Percentiles rank a stretch among this genome's conserved stretches.
Evolutionary conservation across 2,888 invertebrate genomes (phyloP).

Genomic region (Cylindroiulus punctatus): DNA sequence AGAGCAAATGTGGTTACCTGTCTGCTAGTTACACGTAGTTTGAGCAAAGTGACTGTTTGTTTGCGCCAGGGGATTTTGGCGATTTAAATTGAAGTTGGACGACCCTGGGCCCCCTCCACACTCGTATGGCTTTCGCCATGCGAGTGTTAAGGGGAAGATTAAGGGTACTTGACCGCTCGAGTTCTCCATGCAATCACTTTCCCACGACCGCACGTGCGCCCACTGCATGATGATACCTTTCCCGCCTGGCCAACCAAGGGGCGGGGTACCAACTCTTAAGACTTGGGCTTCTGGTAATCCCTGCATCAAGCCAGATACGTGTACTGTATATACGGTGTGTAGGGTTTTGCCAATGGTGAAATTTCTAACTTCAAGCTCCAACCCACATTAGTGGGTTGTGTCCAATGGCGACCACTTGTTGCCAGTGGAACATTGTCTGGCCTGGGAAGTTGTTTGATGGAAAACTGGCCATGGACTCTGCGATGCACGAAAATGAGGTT

Average conservation of each 20-base stretch:
- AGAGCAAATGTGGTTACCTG: conserved; percentile 45
- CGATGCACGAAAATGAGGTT: no score
- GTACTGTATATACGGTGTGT: no score
- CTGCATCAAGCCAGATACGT: not conserved
- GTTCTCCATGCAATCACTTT: conserved; percentile 51
- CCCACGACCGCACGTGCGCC: conserved; percentile 50
- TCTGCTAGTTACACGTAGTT: conserved; percentile 49
- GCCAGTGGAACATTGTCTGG: not conserved
- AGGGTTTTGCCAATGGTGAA: not conserved
- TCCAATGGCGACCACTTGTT: no score
- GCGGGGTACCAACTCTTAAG: conserved; percentile 25
- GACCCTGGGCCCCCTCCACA: conserved; percentile 39
- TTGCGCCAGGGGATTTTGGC: conserved; percentile 25
- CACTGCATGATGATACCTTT: conserved; percentile 44
- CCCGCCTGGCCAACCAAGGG: not conserved
- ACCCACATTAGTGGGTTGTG: not conserved
- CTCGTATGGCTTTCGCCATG: not conserved
- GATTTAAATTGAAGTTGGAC: conserved; percentile 44
- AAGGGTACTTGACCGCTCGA: conserved; percentile 51
- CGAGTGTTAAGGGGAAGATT: not conserved
- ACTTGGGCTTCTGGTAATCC: conserved; percentile 6
- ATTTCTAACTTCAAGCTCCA: not conserved
- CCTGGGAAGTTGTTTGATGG: no score
- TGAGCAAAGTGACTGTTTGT: conserved; percentile 49
- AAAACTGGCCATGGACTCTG: no score